A percentile compares a stretch with the other conserved stretches of the same genome.
Conservation (phyloP, 2,113 vertebrate species). For the Dicentrarchus labrax region DNA sequence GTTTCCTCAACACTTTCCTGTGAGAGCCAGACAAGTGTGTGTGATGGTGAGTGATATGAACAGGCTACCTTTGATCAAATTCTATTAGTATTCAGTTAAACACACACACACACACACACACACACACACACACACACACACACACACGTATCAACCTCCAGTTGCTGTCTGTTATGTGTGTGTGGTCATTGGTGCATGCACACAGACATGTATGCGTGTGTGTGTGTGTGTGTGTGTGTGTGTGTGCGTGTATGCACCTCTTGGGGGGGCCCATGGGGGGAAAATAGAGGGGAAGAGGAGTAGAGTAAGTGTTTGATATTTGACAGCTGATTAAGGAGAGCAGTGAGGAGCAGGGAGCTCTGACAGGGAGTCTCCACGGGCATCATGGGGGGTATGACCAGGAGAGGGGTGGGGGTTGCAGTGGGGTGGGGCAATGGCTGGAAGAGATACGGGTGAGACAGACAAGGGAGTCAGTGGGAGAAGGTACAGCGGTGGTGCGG, state of each 20-base stretch:
- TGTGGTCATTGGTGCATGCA: conserved; percentile 30
- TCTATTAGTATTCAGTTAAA: conserved; percentile 17
- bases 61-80: conserved; percentile 13
- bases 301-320: conserved; percentile 70
- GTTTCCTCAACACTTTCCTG: conserved; percentile 15
- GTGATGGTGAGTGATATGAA: conserved; percentile 5
- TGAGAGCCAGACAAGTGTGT: background rate
- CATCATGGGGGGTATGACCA: conserved; percentile 69
- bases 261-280: conserved; percentile 34
- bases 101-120: too few species aligned
- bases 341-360: conserved; percentile 68
- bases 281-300: conserved; percentile 28
- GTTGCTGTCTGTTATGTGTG: conserved; percentile 24
- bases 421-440: conserved; percentile 1
- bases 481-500: conserved; percentile 11
- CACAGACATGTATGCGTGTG: background rate
- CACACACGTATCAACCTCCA: background rate
- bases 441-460: conserved; percentile 16
- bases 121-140: background rate
- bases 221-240: background rate
- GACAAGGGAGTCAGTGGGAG: conserved; percentile 13
- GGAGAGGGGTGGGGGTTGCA: conserved; percentile 29
- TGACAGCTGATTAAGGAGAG: conserved; percentile 81
- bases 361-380: conserved; percentile 73
- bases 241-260: background rate